A percentile compares a stretch with the other conserved stretches of the same genome.
These are phyloP conservation scores for Glaucopsyche alexis DNA, from an alignment of 2,888 invertebrate species.

Conservation along the genomic window DNA sequence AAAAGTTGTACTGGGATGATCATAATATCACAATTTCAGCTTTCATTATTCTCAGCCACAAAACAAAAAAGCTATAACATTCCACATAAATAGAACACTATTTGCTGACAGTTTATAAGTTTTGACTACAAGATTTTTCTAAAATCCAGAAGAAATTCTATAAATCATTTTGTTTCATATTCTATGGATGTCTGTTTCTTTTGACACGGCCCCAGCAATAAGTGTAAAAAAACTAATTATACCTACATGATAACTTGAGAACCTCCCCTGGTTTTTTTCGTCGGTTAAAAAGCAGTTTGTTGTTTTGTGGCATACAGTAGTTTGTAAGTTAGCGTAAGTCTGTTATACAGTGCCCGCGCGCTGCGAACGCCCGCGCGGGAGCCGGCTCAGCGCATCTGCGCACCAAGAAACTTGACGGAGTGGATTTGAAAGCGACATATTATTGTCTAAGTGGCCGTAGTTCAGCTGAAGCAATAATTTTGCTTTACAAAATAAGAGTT, in stretches of 20 bases:
- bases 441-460: slow-evolving; percentile 32
- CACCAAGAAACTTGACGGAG: slow-evolving; percentile 66
- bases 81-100: slow-evolving; percentile 33
- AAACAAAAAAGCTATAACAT: slow-evolving; percentile 30
- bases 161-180: too few relatives aligned
- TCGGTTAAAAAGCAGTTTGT: neutral
- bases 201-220: neutral
- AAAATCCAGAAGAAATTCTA: too few relatives aligned
- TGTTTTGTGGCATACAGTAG: slow-evolving; percentile 40
- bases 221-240: neutral
- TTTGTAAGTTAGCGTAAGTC: slow-evolving; percentile 58
- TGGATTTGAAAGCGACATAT: slow-evolving; percentile 43
- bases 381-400: slow-evolving; percentile 57
- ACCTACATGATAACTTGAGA: too few relatives aligned
- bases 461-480: neutral
- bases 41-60: slow-evolving; percentile 40
- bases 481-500: neutral
- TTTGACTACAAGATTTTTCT: neutral
- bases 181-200: neutral
- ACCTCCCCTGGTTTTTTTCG: too few relatives aligned
- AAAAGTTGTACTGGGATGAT: neutral
- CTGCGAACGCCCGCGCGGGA: slow-evolving; percentile 68
- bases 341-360: slow-evolving; percentile 71
- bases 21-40: slow-evolving; percentile 39
- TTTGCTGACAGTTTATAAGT: slow-evolving; percentile 20